Evolutionary conservation across 2,888 invertebrate species (phyloP), one percentile per base, ranked within the genome.

Genomic region (Hipparchia semele): DNA sequence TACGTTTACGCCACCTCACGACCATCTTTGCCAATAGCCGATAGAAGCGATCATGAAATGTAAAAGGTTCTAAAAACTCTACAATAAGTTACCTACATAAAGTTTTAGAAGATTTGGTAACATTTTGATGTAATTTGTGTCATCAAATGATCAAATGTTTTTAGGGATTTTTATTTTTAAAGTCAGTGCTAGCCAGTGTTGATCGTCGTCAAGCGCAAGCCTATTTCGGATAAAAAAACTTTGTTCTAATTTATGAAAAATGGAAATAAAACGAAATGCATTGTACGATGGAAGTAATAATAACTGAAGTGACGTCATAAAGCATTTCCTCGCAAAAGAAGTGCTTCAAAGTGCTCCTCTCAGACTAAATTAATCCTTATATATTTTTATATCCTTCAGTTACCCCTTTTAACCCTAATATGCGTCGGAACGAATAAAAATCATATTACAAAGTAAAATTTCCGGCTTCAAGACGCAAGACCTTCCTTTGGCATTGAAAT

Each of bases 401-500:
- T n/a, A 2, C 39, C 6, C 12, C 10, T 12, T 39, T 53, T 49
- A 6, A 53, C 33, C 65, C 6, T 56, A 58, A 46, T 67, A 67
- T 56, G 23, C 56, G 67, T 10, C 46, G 58, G 23, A 59, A 49
- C 13, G 59, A 58, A 68, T 68, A 54, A 74, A 75, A 74, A 71
- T 64, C 62, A 73, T 71, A 71, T 75, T 72, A 61, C 53, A 74
- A 73, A 74, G 69, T 68, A 70, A 70, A 74, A 78, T 78, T 73
- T 72, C 68, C 73, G 68, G 66, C 62, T 75, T 39, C 54, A 49
- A 73, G 70, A 61, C 51, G 65, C 59, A 53, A 58, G 49, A 33
- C 65, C 12, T 56, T 68, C 72, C 76, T 76, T 76, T 77, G 76
- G 75, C 76, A 74, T 78, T 78, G 71, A 76, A 77, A 76, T 75